Base-by-base conservation (phyloP, 2,888 invertebrate species). In the Zeuzera pyrina region DNA sequence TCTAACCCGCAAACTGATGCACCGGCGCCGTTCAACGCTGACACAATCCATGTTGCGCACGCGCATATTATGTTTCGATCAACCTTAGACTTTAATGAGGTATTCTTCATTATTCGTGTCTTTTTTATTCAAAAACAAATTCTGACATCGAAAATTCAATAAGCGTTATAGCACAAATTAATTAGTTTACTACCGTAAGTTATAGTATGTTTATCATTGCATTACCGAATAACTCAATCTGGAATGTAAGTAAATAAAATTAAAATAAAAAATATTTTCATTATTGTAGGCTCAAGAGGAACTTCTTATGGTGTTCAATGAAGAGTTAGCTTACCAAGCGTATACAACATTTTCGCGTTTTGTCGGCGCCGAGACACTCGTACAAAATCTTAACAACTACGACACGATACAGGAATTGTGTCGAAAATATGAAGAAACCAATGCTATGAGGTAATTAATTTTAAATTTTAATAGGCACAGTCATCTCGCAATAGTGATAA, bases 261-360 rank as follows among this genome's bases (percentile, higher is more conserved):
- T n/a, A n/a, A n/a, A n/a, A n/a, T n/a, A n/a, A n/a, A n/a, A n/a
- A n/a, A n/a, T n/a, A n/a, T n/a, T 15, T 8, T 12, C 21, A 12
- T 4, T 24, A 23, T 29, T 1, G 0, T 52, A 89, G 86, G 92
- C 91, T 1, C 83, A 91, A 50, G 90, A 93, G 47, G 96, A 97
- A 70, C 74, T 97, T 15, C 85, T 88, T 23, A 81, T 89, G 54
- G 94, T 95, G 0, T 96, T 97, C 64, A 92, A 92, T 11, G 87
- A 91, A 2, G 91, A 93, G 58, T 78, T 98, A 38, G 97, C 97
- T 0, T 90, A 94, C 56, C 87, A 88, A 32, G 88, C 94, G 0
- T 97, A 95, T 65, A 73, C 89, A 12, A 86, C 90, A 1, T 92
- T 95, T 57, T 84, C 89, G 25, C 89, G 89, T 47, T 89, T 91